Evolutionary conservation across 2,888 invertebrate genomes (phyloP), one percentile per base, ranked within the genome.

Genomic region (Actias luna): DNA sequence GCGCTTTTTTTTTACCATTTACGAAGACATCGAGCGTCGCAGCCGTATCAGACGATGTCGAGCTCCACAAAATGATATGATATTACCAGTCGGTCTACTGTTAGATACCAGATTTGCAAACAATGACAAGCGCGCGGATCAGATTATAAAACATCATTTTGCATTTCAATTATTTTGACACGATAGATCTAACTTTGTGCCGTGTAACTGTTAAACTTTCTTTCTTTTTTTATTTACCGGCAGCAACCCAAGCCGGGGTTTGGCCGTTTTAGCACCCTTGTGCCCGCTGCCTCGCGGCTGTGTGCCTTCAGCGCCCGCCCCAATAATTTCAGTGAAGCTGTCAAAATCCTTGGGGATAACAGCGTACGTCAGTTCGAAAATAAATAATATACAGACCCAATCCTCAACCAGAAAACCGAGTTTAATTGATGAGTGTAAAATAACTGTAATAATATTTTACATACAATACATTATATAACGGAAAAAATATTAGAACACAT

Each of bases 1-100:
- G 68, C 75, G 71, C 76, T 79, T 76, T 75, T n/a, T 79, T 60
- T 62, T 62, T 63, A 58, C 60, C 50, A 46, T 27, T 46, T 50
- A 60, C 42, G 52, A 18, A 18, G 60, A 35, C 27, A 27, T 46
- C 58, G 60, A 63, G 42, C 60, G 39, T 42, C 42, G 29, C 42
- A 57, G 52, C 29, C 27, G 36, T 50, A 33, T 39, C 42, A 22
- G 29, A 55, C 29, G n/a, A 55, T 55, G 16, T 8, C 27, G 29
- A 16, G 29, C 7, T 55, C 55, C 55, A 29, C 29, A 55, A 29
- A 55, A 55, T 29, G 29, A 29, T 55, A 55, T 55, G 55, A 55
- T 55, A 55, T 14, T 29, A n/a, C 55, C n/a, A 7, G 29, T n/a
- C n/a, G n/a, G n/a, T 27, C 55, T 29, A 29, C 55, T 29, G 55